These are phyloP conservation scores for Athene cunicularia DNA, from an alignment of 2,113 vertebrate species.

Conservation along the genomic window DNA sequence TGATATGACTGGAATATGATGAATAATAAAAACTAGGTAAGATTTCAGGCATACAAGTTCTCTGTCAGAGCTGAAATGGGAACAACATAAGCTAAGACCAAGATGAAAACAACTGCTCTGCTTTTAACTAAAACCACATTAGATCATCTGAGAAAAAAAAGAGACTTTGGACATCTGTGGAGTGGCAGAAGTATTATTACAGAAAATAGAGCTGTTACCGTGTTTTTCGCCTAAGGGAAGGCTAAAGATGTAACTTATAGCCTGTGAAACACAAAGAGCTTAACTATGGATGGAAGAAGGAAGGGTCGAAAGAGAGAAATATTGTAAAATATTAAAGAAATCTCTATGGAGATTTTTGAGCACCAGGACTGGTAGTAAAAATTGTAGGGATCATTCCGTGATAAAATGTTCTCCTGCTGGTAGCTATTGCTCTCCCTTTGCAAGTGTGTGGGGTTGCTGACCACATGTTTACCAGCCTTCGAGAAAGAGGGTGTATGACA, in stretches of 20 bases:
- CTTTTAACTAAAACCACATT: background rate
- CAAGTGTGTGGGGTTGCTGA: background rate
- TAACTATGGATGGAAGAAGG: background rate
- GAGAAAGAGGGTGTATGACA: background rate
- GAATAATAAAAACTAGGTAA: background rate
- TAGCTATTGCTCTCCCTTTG: background rate
- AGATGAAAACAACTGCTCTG: background rate
- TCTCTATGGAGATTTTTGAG: background rate
- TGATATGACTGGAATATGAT: background rate
- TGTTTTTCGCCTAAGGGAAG: background rate
- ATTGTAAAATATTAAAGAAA: background rate
- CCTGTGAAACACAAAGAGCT: background rate
- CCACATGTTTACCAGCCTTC: fast-evolving
- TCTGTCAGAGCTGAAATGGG: background rate
- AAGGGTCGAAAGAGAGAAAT: background rate
- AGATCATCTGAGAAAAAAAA: background rate
- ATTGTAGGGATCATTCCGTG: background rate
- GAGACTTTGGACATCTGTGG: background rate
- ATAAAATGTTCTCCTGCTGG: background rate
- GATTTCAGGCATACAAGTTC: background rate
- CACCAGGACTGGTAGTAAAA: background rate
- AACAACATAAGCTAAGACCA: background rate
- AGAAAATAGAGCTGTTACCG: background rate
- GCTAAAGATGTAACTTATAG: background rate
- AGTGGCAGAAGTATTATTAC: background rate